Evolutionary conservation across 2,113 vertebrate species (phyloP).

Genomic region (Brevimyrus niger): DNA sequence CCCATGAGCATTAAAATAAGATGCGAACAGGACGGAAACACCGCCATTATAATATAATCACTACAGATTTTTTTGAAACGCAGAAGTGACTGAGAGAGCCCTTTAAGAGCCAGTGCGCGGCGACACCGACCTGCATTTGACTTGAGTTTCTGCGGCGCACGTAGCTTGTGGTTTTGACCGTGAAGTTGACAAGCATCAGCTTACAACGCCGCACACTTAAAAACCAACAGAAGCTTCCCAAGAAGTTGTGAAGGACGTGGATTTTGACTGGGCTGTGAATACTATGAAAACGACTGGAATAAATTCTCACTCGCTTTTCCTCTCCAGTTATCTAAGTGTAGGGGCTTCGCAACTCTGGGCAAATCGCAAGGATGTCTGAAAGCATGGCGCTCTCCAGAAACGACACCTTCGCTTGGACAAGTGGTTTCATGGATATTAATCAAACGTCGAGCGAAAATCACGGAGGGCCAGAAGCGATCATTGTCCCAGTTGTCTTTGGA

Average conservation of each 20-base stretch:
- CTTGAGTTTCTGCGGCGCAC: not conserved
- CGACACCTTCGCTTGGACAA: conserved; percentile 34
- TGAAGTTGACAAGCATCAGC: not conserved
- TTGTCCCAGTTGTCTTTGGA: conserved; percentile 69
- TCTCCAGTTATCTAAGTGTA: not conserved
- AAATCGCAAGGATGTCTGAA: conserved; percentile 13
- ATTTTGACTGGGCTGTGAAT: not conserved
- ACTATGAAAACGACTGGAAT: conserved; percentile 3
- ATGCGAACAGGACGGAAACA: not conserved
- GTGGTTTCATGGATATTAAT: conserved; percentile 29
- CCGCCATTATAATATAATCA: not conserved
- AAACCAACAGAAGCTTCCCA: not conserved
- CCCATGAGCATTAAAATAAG: not conserved
- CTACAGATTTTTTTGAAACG: not conserved
- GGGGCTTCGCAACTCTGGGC: not conserved
- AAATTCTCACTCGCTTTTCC: not conserved
- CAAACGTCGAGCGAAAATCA: conserved; percentile 22
- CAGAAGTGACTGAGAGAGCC: not conserved
- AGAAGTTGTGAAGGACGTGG: not conserved
- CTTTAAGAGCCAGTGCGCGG: not conserved
- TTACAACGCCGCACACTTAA: not conserved
- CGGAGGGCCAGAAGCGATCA: conserved; percentile 53
- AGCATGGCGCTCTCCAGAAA: conserved; percentile 49
- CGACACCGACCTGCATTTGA: not conserved
- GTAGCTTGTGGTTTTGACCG: not conserved